A percentile compares a stretch with the other conserved stretches of the same genome.
phyloP scores from a whole-genome alignment of 1,140 invertebrate genomes.

The Zeugodacus cucurbitae region DNA sequence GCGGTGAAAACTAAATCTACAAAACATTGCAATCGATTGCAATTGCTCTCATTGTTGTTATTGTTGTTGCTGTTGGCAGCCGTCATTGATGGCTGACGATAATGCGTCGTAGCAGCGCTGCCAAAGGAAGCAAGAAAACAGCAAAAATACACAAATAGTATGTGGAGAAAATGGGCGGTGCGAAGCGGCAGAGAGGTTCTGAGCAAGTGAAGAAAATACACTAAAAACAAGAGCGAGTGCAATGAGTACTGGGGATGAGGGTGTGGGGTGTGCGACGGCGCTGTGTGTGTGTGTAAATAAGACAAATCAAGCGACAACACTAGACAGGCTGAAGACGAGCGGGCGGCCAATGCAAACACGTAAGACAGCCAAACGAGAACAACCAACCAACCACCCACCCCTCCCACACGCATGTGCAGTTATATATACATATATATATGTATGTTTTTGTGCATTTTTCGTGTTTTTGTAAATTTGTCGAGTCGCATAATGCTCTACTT shows the following conservation, averaged over 20 bases:
- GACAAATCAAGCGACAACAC: not conserved
- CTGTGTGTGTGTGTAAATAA: not conserved
- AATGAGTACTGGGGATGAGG: not conserved
- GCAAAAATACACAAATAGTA: not conserved
- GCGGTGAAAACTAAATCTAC: not conserved
- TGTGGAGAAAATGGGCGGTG: not conserved
- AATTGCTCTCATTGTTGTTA: not conserved
- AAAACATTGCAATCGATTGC: not conserved
- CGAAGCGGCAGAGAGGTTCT: not conserved
- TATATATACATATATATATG: not conserved
- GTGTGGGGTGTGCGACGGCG: not conserved
- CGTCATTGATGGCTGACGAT: constrained; percentile 17
- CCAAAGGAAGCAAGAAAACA: not conserved
- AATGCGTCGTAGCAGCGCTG: not conserved
- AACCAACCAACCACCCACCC: not conserved
- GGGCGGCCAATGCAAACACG: not conserved
- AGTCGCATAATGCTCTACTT: not conserved
- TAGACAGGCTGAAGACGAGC: not conserved
- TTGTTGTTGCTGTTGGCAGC: not conserved
- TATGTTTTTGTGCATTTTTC: not conserved
- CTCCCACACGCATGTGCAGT: not conserved
- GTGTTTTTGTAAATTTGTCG: not conserved
- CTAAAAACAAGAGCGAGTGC: not conserved
- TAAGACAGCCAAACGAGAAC: not conserved
- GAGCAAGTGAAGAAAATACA: not conserved